Base-by-base conservation (phyloP, 2,888 invertebrate genomes). In the Agonopterix arenella region DNA sequence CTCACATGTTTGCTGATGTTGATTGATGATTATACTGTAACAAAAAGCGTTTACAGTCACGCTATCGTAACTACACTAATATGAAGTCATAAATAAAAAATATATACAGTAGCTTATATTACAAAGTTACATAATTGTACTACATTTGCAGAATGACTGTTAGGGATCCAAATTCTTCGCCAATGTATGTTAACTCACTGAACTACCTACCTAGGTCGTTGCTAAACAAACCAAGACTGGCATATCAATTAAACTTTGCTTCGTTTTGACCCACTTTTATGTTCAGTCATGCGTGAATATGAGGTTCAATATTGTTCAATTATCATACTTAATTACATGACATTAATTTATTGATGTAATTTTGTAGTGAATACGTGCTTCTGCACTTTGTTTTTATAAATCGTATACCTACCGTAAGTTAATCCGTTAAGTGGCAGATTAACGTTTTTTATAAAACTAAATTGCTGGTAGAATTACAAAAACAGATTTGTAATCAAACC, bases 241-340 rank as follows among this genome's bases (percentile, higher is more conserved):
- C 72, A 81, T 82, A 82, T 75, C 73, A 80, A 83, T 80, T 81
- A 74, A 71, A 69, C 61, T 65, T 58, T 61, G 61, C 63, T 66
- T 55, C 60, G 58, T 59, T 61, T 59, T 73, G 80, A 64, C 80
- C 81, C 62, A 82, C 66, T 69, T 79, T 65, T 64, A 46, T 61
- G 64, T 66, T 59, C 62, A 71, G 66, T 69, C 64, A 64, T 64
- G 61, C 64, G 65, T 69, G 67, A 68, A 66, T 69, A 61, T 59
- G 40, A 59, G 51, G 59, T 49, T 51, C 45, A 48, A 46, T 54
- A 44, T 28, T 36, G 46, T 43, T 45, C 47, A 54, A 55, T 56
- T 55, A 58, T 47, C 47, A 46, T 52, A 51, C 40, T n/a, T 51
- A 56, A 52, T 57, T 47, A 48, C 47, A 49, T 49, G 47, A 51